Conservation (phyloP, 2,797 vertebrate genomes). For the Chiroxiphia lanceolata region DNA sequence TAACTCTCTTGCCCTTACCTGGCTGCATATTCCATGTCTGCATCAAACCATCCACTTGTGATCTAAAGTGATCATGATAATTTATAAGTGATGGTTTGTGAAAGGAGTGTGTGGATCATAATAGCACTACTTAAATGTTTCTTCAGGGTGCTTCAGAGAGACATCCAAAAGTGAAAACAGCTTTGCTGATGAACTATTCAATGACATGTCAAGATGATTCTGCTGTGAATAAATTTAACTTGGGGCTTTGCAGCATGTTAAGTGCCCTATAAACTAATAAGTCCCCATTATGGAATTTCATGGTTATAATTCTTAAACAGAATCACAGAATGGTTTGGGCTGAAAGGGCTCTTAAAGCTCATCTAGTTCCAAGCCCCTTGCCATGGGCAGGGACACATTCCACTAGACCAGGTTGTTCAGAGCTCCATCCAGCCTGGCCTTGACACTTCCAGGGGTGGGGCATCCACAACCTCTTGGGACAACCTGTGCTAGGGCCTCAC, state of each 20-base stretch:
- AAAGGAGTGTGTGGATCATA: neutral
- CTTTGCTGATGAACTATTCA: neutral
- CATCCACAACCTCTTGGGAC: accelerated
- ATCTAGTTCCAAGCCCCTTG: neutral
- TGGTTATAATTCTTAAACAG: neutral
- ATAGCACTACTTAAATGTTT: neutral
- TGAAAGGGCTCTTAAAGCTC: neutral
- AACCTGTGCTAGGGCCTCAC: neutral
- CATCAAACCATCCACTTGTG: neutral
- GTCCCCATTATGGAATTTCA: neutral
- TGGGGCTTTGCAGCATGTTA: neutral
- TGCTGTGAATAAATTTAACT: neutral
- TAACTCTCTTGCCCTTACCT: neutral
- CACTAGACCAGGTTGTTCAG: neutral
- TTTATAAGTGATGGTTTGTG: neutral
- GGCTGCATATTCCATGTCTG: neutral
- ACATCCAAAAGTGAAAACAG: neutral
- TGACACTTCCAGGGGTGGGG: neutral
- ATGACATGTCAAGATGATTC: neutral
- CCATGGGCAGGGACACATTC: neutral
- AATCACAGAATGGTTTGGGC: too few relatives aligned
- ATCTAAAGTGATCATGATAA: neutral
- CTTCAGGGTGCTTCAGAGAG: neutral
- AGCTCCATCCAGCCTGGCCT: neutral
- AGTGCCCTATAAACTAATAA: neutral